These are phyloP conservation scores for Hystrix cristata DNA, from an alignment of 2,113 vertebrate genomes.

Conservation along the genomic window DNA sequence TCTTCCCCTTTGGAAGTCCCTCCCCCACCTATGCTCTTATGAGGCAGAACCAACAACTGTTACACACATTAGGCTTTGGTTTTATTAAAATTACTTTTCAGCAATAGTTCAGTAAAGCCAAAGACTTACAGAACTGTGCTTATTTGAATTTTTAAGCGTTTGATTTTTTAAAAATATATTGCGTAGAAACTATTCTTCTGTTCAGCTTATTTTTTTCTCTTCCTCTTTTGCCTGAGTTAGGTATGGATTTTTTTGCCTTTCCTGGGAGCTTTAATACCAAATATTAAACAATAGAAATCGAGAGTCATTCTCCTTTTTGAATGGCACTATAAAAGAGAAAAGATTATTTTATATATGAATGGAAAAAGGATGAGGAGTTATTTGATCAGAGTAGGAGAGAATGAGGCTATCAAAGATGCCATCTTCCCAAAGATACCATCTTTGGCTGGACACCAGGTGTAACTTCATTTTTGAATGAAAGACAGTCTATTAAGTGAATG, in stretches of 20 bases:
- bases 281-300: background rate
- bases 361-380: background rate
- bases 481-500: background rate
- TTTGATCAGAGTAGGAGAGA: background rate
- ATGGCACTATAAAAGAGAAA: background rate
- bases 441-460: background rate
- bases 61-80: background rate
- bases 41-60: background rate
- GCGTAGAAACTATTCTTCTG: background rate
- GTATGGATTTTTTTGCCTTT: background rate
- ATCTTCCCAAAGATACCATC: background rate
- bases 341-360: background rate
- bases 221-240: background rate
- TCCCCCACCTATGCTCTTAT: background rate
- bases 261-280: background rate
- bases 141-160: background rate
- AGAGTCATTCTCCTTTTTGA: background rate
- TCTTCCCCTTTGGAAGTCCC: background rate
- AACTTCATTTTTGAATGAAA: background rate
- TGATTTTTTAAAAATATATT: background rate
- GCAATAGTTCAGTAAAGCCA: background rate
- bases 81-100: background rate
- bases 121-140: background rate
- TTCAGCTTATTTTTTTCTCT: background rate
- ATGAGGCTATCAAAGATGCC: background rate